Evolutionary conservation across 2,797 vertebrate species (phyloP).

Genomic region (Distichodus sexfasciatus): DNA sequence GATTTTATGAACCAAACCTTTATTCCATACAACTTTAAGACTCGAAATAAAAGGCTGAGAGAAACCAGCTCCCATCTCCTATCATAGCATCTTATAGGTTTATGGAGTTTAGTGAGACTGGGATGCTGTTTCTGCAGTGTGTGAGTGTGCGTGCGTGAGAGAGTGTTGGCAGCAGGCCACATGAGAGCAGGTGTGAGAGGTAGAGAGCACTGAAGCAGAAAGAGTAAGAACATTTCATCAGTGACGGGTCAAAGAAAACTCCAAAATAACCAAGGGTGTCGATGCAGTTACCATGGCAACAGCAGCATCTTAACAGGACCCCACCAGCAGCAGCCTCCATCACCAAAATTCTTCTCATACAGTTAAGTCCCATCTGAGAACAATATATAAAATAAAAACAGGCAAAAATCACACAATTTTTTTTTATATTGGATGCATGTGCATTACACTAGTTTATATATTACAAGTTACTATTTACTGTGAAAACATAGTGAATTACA

Average conservation of each 20-base stretch:
- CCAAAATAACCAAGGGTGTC: slow-evolving; percentile 34
- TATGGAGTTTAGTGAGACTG: background rate
- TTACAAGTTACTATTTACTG: no score
- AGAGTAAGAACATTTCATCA: slow-evolving; percentile 40
- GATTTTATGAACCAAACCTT: background rate
- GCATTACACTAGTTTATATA: no score
- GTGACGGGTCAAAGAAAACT: slow-evolving; percentile 32
- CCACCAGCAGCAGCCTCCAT: background rate
- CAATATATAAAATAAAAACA: background rate
- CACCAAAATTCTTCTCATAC: background rate
- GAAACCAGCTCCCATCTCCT: background rate
- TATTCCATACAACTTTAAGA: background rate
- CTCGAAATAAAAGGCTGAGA: background rate
- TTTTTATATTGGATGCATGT: no score
- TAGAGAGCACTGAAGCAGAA: slow-evolving; percentile 66
- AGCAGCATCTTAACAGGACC: slow-evolving; percentile 3
- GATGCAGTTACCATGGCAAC: slow-evolving; percentile 25
- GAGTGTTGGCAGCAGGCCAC: slow-evolving; percentile 51
- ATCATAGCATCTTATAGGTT: background rate
- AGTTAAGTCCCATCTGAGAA: slow-evolving; percentile 1
- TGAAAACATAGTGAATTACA: no score
- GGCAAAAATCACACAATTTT: background rate
- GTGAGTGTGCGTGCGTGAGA: background rate
- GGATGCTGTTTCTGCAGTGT: background rate
- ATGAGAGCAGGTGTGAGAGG: slow-evolving; percentile 69